Evolutionary conservation across 2,113 vertebrate genomes (phyloP).

Genomic region (Rafetus swinhoei): DNA sequence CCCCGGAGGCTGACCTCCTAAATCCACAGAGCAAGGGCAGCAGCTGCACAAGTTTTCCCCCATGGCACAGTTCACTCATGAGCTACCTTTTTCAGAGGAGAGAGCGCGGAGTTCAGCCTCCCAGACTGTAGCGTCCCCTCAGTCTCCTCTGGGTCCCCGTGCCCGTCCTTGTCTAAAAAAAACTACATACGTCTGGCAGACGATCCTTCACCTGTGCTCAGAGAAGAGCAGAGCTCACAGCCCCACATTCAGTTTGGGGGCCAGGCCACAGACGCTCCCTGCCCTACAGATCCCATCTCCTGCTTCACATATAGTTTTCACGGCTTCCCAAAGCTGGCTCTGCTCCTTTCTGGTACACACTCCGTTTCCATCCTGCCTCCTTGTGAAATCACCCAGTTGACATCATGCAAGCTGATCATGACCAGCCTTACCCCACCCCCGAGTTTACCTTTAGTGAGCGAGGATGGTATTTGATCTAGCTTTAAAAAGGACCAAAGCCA

Average conservation of each 20-base stretch:
- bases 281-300: not conserved
- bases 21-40: not conserved
- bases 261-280: not conserved
- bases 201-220: not conserved
- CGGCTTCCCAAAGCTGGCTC: not conserved
- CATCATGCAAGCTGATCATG: not conserved
- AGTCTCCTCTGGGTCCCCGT: not conserved
- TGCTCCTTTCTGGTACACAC: not conserved
- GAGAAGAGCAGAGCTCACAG: not conserved
- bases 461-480: not conserved
- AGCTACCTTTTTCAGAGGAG: not conserved
- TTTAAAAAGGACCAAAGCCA: not conserved
- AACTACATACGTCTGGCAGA: not conserved
- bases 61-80: rapidly evolving
- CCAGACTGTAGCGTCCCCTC: rapidly evolving
- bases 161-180: not conserved
- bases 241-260: rapidly evolving
- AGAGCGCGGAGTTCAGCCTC: not conserved
- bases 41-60: not conserved
- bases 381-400: not conserved
- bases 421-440: not conserved
- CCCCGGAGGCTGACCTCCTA: not conserved
- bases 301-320: not conserved
- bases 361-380: not conserved
- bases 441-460: rapidly evolving